These are phyloP conservation scores for Homarus americanus DNA, from an alignment of 1,140 invertebrate species.

Conservation along the genomic window DNA sequence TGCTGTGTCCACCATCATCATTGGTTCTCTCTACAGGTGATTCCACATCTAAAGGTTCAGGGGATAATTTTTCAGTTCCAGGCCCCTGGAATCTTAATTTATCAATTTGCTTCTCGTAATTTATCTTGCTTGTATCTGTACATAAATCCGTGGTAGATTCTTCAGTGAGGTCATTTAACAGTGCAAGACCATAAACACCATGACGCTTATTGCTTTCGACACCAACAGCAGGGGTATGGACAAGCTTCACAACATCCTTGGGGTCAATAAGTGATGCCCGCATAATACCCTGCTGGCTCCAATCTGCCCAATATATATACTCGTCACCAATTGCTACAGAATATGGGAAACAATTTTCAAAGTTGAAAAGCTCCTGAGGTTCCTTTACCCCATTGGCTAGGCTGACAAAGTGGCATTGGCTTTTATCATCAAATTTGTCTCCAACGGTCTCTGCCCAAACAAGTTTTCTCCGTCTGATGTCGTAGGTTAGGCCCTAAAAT, in stretches of 20 bases:
- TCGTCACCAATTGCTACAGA: conserved; percentile 55
- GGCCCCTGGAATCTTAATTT: not conserved
- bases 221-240: conserved; percentile 33
- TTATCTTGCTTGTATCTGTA: conserved; percentile 19
- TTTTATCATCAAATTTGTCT: conserved; percentile 5
- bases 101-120: not conserved
- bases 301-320: conserved; percentile 71
- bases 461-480: conserved; percentile 26
- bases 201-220: not conserved
- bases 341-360: conserved; percentile 69
- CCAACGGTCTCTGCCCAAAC: conserved; percentile 52
- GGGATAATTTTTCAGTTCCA: not conserved
- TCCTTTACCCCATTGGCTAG: not conserved
- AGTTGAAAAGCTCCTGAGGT: conserved; percentile 10
- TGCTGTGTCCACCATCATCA: no score
- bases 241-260: conserved; percentile 55
- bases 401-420: conserved; percentile 56
- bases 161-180: conserved; percentile 14
- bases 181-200: conserved; percentile 64
- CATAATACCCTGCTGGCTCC: conserved; percentile 64
- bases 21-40: not conserved
- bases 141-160: conserved; percentile 18
- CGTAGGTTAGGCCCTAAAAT: conserved; percentile 56
- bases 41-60: not conserved
- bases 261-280: conserved; percentile 39